These are phyloP conservation scores for Ditula angustiorana DNA, from an alignment of 2,888 invertebrate species.

Conservation along the genomic window DNA sequence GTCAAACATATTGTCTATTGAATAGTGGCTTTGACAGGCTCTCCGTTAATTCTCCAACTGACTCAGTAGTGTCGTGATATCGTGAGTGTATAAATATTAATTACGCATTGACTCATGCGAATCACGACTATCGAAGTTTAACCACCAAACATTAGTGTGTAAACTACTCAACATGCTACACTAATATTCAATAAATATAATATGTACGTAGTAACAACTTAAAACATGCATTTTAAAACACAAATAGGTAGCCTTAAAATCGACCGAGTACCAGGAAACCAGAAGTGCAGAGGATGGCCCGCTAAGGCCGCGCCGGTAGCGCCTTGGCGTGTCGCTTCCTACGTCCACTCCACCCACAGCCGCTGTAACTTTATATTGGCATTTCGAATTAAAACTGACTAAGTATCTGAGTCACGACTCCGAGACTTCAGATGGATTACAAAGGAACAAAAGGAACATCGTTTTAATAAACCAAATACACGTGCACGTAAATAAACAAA, in stretches of 20 bases:
- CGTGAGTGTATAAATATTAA: not conserved
- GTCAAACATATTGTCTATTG: no score
- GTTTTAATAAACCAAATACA: not conserved
- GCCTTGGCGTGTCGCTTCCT: conserved; percentile 41
- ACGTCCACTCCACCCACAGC: conserved; percentile 29
- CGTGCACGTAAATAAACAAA: not conserved
- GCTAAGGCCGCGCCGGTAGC: conserved; percentile 40
- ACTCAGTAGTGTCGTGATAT: not conserved
- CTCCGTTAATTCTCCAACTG: no score
- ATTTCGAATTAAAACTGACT: conserved; percentile 27
- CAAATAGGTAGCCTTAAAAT: conserved; percentile 13
- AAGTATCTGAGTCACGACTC: conserved; percentile 28
- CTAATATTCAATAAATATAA: not conserved
- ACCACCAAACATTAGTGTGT: not conserved
- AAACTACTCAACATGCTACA: not conserved
- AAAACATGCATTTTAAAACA: not conserved
- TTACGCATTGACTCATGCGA: not conserved
- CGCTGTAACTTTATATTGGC: conserved; percentile 34
- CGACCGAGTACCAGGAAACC: conserved; percentile 44
- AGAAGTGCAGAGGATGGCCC: conserved; percentile 40
- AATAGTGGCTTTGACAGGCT: no score
- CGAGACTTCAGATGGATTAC: not conserved
- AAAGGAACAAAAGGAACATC: not conserved
- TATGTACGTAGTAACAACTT: not conserved
- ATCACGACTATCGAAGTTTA: not conserved